Base-by-base conservation (phyloP, 64 coral and sea anemone genomes). In the Anthopleura sola region DNA sequence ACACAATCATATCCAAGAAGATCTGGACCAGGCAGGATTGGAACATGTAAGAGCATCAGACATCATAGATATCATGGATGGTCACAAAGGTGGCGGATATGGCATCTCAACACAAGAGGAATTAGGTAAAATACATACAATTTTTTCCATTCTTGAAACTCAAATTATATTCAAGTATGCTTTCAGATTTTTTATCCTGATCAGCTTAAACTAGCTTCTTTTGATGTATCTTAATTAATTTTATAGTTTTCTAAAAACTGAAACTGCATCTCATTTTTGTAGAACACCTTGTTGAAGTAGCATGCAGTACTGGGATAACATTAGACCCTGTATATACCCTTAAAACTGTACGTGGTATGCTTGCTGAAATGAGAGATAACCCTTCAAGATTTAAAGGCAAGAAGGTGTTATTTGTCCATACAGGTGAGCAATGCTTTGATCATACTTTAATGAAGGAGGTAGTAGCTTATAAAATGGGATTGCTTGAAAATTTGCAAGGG, bases 11-110 rank as follows among this genome's bases (percentile, higher is more conserved):
- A 87, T 91, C 10, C 56, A 91, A 36, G 85, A 91, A 91, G 90
- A 91, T 19, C 31, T 91, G 56, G 37, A 51, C 55, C 48, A 1
- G 3, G 75, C 85, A 20, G 90, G 90, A 19, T 56, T 91, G 18
- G 82, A 87, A 36, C 16, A 83, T 16, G 90, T 91, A 49, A 17
- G 20, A 24, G 78, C 90, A 28, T 37, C 29, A 51, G 90, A 91
- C 46, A 91, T 91, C 58, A 87, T 91, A 46, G 85, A 91, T 58
- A 62, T 91, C 26, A 82, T 91, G 80, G 85, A 87, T 87, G 90
- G 90, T 2, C 58, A 91, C 57, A 82, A 87, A 64, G 90, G 85
- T 9, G 38, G 55, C 57, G 90, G 90, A 4, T 91, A 87, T 20
- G 90, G 77, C 19, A 82, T 87, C 32, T 91, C 90, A 29, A 91